These are phyloP conservation scores for Trissoscelio sp. DNA, from an alignment of 2,888 invertebrate species.

Conservation along the genomic window DNA sequence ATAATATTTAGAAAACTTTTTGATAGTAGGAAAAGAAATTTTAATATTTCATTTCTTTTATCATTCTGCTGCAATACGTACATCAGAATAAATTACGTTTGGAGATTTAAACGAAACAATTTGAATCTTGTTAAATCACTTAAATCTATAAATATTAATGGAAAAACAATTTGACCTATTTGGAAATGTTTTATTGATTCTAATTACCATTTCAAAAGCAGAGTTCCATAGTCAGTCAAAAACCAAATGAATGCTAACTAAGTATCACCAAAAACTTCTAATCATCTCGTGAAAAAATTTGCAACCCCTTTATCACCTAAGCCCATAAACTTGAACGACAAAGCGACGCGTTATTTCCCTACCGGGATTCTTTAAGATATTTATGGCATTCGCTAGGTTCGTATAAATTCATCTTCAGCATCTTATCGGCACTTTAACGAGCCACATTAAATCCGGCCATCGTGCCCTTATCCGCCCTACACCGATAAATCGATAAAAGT, in stretches of 20 bases:
- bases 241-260: background rate
- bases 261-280: background rate
- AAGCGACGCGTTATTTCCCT: background rate
- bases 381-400: slow-evolving; percentile 18
- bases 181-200: background rate
- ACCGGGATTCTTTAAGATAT: background rate
- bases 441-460: background rate
- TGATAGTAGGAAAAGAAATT: too few species aligned
- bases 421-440: slow-evolving; percentile 50
- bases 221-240: background rate
- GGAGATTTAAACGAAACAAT: too few species aligned
- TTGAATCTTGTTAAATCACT: too few species aligned
- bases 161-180: background rate
- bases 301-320: background rate
- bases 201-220: background rate
- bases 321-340: background rate
- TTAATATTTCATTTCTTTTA: too few species aligned
- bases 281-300: background rate
- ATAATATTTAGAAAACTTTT: too few species aligned
- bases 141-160: too few species aligned
- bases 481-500: slow-evolving; percentile 48
- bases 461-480: background rate
- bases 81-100: too few species aligned
- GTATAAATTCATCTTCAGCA: slow-evolving; percentile 22
- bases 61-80: too few species aligned